phyloP scores from a whole-genome alignment of 2,888 invertebrate species.

The Creontiades dilutus region DNA sequence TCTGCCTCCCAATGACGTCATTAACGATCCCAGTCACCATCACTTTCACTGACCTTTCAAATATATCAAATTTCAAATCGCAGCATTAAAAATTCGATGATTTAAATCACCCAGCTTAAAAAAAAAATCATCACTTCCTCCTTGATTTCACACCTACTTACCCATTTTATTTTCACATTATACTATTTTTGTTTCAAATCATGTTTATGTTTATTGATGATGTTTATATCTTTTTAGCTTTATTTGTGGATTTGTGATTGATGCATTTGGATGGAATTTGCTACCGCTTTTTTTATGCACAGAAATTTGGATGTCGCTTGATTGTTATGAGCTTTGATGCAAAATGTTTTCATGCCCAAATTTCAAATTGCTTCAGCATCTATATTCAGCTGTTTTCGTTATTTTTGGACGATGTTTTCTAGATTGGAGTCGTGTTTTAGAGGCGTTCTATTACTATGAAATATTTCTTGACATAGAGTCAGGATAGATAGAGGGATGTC shows the following conservation, averaged over 20 bases:
- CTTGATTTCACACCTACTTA: neutral
- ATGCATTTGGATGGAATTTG: neutral
- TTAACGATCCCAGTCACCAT: too few relatives aligned
- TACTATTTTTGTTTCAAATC: too few relatives aligned
- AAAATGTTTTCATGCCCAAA: constrained; percentile 59
- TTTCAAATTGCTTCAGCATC: neutral
- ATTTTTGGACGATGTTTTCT: neutral
- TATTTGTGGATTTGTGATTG: neutral
- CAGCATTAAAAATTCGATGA: too few relatives aligned
- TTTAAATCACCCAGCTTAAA: too few relatives aligned
- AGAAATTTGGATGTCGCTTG: neutral
- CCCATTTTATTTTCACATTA: neutral
- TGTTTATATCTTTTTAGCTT: neutral
- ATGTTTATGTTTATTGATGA: too few relatives aligned
- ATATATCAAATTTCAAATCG: too few relatives aligned
- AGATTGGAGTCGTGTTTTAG: too few relatives aligned
- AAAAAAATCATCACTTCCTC: neutral
- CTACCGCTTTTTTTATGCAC: neutral
- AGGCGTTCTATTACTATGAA: too few relatives aligned
- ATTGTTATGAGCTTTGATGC: neutral
- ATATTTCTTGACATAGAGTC: too few relatives aligned
- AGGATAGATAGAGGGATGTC: too few relatives aligned
- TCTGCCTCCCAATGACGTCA: too few relatives aligned
- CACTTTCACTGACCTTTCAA: too few relatives aligned
- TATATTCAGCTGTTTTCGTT: neutral